Percentiles rank a stretch among this genome's conserved stretches.
phyloP scores from a whole-genome alignment of 2,113 vertebrate species.

The Speoplatyrhinus poulsoni region DNA sequence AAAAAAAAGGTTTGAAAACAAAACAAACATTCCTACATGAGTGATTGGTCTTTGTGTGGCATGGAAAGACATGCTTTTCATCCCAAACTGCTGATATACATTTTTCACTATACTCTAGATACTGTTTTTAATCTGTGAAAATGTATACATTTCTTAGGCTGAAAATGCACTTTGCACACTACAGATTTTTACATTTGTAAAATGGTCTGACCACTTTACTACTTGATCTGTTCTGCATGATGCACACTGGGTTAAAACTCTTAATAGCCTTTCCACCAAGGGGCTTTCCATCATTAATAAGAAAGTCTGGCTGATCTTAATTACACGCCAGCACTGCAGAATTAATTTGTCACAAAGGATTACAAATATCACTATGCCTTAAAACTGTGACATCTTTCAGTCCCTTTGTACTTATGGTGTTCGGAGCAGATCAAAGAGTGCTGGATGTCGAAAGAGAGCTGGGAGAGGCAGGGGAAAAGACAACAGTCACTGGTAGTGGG shows the following conservation, averaged over 20 bases:
- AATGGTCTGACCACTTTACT: too few species aligned
- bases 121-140: neutral
- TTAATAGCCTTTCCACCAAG: neutral
- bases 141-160: neutral
- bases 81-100: too few species aligned
- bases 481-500: conserved; percentile 2
- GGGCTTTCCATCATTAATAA: conserved; percentile 16
- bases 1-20: conserved; percentile 16
- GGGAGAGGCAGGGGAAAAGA: conserved; percentile 35
- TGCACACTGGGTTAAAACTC: too few species aligned
- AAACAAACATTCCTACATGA: conserved; percentile 6
- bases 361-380: conserved; percentile 38
- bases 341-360: conserved; percentile 17
- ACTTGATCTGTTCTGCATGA: too few species aligned
- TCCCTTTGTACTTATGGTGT: conserved; percentile 34
- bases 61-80: too few species aligned
- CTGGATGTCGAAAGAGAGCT: conserved; percentile 36
- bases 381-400: conserved; percentile 36
- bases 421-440: conserved; percentile 22
- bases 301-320: conserved; percentile 41
- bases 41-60: too few species aligned
- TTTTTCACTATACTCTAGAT: too few species aligned
- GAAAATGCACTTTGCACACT: neutral
- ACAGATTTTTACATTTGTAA: conserved; percentile 4
- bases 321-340: conserved; percentile 24